Percentiles rank a stretch among this genome's conserved stretches.
Evolutionary conservation across 2,113 vertebrate species (phyloP).

Genomic region (Collichthys lucidus): DNA sequence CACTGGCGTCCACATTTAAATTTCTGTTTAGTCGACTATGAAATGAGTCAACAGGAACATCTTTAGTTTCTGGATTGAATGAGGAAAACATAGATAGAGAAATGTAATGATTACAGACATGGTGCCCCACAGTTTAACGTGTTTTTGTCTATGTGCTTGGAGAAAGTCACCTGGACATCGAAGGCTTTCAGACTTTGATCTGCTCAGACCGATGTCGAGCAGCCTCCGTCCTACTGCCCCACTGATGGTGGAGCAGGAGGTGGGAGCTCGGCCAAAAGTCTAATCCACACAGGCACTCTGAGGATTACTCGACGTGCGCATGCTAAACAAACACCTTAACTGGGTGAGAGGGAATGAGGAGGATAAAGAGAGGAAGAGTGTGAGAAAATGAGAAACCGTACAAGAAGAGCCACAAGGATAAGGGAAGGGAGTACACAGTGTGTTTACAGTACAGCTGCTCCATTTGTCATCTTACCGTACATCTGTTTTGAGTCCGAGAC

Average conservation of each 20-base stretch:
- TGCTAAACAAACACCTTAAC: conserved; percentile 65
- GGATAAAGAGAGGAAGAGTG: conserved; percentile 10
- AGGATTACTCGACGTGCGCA: conserved; percentile 65
- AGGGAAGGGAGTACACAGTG: conserved; percentile 35
- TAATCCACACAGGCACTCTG: conserved; percentile 69
- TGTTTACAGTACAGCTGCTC: conserved; percentile 35
- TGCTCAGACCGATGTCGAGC: conserved; percentile 19
- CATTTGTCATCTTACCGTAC: conserved; percentile 26
- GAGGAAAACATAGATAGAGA: not conserved
- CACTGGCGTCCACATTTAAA: no score
- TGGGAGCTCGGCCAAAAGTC: conserved; percentile 50
- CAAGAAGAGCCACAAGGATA: not conserved
- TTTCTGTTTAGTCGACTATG: no score
- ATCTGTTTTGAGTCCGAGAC: conserved; percentile 24
- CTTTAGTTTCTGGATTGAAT: not conserved
- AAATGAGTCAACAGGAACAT: no score
- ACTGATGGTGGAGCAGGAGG: conserved; percentile 24
- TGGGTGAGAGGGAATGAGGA: conserved; percentile 49
- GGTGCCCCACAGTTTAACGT: not conserved
- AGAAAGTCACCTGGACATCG: conserved; percentile 13
- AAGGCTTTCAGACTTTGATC: not conserved
- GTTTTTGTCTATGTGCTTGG: not conserved
- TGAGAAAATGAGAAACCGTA: conserved; percentile 6
- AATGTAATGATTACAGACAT: not conserved
- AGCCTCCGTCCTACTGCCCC: conserved; percentile 19